Conservation (phyloP, 1,140 invertebrate species). For the Pentalonia nigronervosa region DNA sequence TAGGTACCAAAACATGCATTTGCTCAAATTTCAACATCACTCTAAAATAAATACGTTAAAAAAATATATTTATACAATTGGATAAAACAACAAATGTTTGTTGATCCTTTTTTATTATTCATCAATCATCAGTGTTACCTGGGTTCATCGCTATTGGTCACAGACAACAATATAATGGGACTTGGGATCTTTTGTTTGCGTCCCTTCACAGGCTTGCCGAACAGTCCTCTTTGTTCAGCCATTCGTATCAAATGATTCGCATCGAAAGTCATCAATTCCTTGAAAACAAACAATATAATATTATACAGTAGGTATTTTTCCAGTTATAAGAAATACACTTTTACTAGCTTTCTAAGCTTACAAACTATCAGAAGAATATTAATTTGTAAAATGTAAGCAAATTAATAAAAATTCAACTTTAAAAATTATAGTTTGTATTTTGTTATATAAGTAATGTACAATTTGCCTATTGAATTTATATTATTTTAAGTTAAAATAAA, state of each 20-base stretch:
- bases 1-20: constrained; percentile 34
- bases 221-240: constrained; percentile 43
- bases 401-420: neutral
- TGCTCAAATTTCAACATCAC: constrained; percentile 43
- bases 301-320: neutral
- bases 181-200: constrained; percentile 38
- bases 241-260: constrained; percentile 49
- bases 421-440: too few relatives aligned
- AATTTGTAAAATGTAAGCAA: neutral
- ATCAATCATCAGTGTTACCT: neutral
- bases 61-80: neutral
- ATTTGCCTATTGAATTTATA: neutral
- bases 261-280: constrained; percentile 52
- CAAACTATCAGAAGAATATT: neutral
- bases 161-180: constrained; percentile 26
- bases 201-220: constrained; percentile 40
- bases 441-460: too few relatives aligned
- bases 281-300: neutral
- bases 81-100: neutral
- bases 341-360: neutral
- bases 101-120: neutral
- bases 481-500: neutral
- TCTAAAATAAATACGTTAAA: neutral
- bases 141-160: constrained; percentile 38
- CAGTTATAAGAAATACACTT: neutral